These are phyloP conservation scores for Moxostoma hubbsi DNA, from an alignment of 2,797 vertebrate species.

Conservation along the genomic window DNA sequence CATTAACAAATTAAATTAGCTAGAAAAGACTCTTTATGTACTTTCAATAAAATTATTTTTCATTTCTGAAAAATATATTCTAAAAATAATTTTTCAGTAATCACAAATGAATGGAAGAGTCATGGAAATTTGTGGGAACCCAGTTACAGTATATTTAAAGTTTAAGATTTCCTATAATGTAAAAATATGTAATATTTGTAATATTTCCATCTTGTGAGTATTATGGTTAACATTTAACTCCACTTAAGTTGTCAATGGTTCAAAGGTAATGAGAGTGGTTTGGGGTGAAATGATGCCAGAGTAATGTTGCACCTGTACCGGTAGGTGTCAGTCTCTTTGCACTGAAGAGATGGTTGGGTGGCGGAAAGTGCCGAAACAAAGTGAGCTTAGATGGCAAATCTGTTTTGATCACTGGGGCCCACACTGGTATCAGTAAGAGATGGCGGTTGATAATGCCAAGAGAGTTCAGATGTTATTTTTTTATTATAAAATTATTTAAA, in stretches of 20 bases:
- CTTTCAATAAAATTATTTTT: no score
- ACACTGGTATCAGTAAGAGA: conserved; percentile 79
- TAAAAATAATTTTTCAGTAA: no score
- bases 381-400: conserved; percentile 76
- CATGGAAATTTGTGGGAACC: no score
- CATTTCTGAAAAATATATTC: no score
- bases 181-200: background rate
- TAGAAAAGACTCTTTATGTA: no score
- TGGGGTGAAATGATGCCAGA: background rate
- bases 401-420: conserved; percentile 78
- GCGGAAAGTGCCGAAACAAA: conserved; percentile 71
- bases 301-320: background rate
- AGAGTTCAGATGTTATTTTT: conserved; percentile 63
- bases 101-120: no score
- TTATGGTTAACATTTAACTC: background rate
- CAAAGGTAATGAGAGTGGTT: background rate
- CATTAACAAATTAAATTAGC: no score
- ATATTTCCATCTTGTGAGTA: background rate
- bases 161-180: no score
- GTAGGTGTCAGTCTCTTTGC: conserved; percentile 68
- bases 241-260: background rate
- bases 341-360: conserved; percentile 73
- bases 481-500: no score
- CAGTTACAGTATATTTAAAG: background rate
- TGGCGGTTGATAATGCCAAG: conserved; percentile 75